Evolutionary conservation across 2,113 vertebrate genomes (phyloP).

Genomic region (Hemiscyllium ocellatum): DNA sequence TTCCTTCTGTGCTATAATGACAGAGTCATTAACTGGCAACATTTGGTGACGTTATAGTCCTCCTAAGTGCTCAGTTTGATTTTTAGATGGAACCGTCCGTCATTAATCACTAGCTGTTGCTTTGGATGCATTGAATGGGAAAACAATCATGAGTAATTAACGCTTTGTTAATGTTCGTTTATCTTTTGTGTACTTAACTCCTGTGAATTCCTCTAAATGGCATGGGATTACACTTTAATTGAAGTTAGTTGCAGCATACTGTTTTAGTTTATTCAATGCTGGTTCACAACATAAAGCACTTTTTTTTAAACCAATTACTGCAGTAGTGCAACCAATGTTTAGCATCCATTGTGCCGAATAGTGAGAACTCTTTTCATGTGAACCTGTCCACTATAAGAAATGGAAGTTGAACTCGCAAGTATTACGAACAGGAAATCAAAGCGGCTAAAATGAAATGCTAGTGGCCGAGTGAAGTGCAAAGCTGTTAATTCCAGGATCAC

Average conservation of each 20-base stretch:
- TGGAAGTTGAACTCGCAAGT: not conserved
- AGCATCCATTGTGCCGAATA: not conserved
- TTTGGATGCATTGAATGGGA: not conserved
- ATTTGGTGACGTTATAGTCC: not conserved
- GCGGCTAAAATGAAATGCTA: not conserved
- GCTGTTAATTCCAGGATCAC: not conserved
- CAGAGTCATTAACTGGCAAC: not conserved
- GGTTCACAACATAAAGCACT: not conserved
- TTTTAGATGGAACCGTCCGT: not conserved
- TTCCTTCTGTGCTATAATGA: not conserved
- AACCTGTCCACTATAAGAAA: not conserved
- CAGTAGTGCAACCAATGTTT: not conserved
- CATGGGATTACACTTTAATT: not conserved
- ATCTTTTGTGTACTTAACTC: not conserved
- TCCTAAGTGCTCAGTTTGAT: not conserved
- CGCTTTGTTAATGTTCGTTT: not conserved
- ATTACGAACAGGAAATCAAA: not conserved
- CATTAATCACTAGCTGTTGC: not conserved
- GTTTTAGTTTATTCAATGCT: not conserved
- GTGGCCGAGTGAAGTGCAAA: not conserved
- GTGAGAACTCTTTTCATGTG: not conserved
- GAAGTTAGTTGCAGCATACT: not conserved
- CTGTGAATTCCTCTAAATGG: not conserved
- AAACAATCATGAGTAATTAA: not conserved
- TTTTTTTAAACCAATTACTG: not conserved